A percentile compares a stretch with the other conserved stretches of the same genome.
These are phyloP conservation scores for Manis javanica DNA, from an alignment of 2,797 vertebrate species.

Conservation along the genomic window DNA sequence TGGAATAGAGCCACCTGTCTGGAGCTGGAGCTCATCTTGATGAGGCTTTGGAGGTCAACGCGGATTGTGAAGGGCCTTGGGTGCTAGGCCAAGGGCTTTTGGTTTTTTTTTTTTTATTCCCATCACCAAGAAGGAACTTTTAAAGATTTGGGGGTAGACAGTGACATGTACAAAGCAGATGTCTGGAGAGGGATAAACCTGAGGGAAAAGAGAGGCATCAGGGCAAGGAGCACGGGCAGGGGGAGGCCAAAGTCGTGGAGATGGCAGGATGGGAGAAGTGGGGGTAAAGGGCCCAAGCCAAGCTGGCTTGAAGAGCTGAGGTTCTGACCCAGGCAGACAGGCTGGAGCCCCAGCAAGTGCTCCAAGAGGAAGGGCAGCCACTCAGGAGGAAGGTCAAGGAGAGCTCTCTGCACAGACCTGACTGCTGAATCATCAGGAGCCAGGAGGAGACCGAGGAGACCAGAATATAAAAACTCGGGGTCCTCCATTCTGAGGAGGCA, in stretches of 20 bases:
- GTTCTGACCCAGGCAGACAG: not conserved
- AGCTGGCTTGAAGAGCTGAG: too few species aligned
- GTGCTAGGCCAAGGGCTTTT: not conserved
- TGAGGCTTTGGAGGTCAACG: not conserved
- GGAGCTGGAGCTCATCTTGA: not conserved
- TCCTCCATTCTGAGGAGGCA: not conserved
- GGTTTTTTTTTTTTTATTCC: not conserved
- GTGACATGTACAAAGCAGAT: not conserved
- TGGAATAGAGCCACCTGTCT: not conserved
- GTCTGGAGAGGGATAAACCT: too few species aligned
- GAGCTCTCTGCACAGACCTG: too few species aligned
- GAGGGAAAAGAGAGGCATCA: conserved; percentile 45
- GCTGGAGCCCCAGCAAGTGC: too few species aligned
- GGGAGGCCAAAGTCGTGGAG: not conserved
- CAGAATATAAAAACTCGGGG: not conserved
- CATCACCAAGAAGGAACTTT: not conserved
- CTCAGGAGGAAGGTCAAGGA: conserved; percentile 26
- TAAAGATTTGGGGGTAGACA: not conserved
- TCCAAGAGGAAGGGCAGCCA: too few species aligned
- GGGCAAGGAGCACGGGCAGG: conserved; percentile 74
- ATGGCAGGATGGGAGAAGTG: conserved; percentile 17
- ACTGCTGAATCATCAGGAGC: not conserved
- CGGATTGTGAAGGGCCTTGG: not conserved
- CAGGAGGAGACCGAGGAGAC: not conserved
- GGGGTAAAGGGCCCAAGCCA: conserved; percentile 54